These are phyloP conservation scores for Atractosteus spatula DNA, from an alignment of 2,113 vertebrate species.

Conservation along the genomic window DNA sequence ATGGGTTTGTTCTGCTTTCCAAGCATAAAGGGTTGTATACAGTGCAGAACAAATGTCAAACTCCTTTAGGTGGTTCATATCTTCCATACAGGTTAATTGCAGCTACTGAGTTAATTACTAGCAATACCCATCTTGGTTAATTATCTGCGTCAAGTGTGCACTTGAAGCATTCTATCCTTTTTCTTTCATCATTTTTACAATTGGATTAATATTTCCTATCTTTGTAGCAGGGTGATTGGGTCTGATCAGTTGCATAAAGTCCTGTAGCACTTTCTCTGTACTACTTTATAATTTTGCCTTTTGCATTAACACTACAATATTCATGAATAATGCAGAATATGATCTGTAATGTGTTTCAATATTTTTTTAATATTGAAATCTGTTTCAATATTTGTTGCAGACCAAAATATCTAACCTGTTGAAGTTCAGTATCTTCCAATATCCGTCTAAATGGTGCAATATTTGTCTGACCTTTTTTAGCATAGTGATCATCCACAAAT, in stretches of 20 bases:
- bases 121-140: neutral
- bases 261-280: neutral
- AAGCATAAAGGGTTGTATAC: neutral
- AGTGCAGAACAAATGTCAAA: neutral
- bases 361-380: no score
- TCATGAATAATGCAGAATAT: constrained; percentile 22
- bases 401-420: no score
- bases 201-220: constrained; percentile 23
- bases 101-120: neutral
- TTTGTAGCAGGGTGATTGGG: constrained; percentile 38
- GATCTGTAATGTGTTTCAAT: constrained; percentile 17
- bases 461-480: no score
- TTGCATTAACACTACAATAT: constrained; percentile 25
- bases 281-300: constrained; percentile 3
- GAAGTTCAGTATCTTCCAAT: no score
- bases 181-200: constrained; percentile 1
- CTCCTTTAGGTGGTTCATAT: neutral
- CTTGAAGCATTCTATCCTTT: neutral
- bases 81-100: neutral
- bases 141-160: neutral
- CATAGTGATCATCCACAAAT: no score
- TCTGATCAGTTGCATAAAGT: constrained; percentile 29
- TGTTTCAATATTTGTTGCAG: no score
- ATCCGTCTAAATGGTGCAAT: no score
- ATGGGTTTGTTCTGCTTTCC: neutral